A percentile compares a stretch with the other conserved stretches of the same genome.
Evolutionary conservation across 2,113 vertebrate species (phyloP).

Genomic region (Neoarius graeffei): DNA sequence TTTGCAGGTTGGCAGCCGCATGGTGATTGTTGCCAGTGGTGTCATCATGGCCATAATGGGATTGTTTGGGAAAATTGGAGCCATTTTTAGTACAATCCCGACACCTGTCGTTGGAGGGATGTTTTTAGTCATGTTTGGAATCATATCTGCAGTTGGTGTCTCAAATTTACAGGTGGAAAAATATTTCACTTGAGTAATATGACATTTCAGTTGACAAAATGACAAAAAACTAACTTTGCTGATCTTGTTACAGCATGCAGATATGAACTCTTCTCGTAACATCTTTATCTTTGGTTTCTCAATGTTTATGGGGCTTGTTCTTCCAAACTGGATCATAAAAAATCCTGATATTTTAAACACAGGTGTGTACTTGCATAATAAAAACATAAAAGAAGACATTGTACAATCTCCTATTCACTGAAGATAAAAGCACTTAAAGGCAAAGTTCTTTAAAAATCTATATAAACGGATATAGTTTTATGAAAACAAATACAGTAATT

Average conservation of each 20-base stretch:
- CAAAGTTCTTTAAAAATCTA: neutral
- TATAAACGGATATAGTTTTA: neutral
- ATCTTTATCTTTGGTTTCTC: slow-evolving; percentile 97
- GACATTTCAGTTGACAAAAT: neutral
- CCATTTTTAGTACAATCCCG: slow-evolving; percentile 90
- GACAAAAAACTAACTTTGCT: neutral
- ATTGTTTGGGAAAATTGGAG: slow-evolving; percentile 85
- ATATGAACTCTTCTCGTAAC: slow-evolving; percentile 97
- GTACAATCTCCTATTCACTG: neutral
- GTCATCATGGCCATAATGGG: slow-evolving; percentile 85
- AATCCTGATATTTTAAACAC: slow-evolving; percentile 77
- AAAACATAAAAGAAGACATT: neutral
- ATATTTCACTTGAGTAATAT: neutral
- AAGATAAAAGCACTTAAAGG: neutral
- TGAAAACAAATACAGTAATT: neutral
- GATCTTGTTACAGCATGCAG: slow-evolving; percentile 76
- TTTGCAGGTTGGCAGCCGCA: slow-evolving; percentile 89
- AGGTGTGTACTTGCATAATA: slow-evolving; percentile 70
- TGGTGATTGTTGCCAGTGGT: slow-evolving; percentile 84
- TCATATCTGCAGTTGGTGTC: slow-evolving; percentile 88
- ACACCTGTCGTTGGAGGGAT: slow-evolving; percentile 89
- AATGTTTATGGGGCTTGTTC: slow-evolving; percentile 83
- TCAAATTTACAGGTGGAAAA: slow-evolving; percentile 88
- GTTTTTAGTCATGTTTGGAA: slow-evolving; percentile 93
- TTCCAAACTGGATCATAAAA: slow-evolving; percentile 89